Base-by-base conservation (phyloP, 2,113 vertebrate species). In the Danionella cerebrum region DNA sequence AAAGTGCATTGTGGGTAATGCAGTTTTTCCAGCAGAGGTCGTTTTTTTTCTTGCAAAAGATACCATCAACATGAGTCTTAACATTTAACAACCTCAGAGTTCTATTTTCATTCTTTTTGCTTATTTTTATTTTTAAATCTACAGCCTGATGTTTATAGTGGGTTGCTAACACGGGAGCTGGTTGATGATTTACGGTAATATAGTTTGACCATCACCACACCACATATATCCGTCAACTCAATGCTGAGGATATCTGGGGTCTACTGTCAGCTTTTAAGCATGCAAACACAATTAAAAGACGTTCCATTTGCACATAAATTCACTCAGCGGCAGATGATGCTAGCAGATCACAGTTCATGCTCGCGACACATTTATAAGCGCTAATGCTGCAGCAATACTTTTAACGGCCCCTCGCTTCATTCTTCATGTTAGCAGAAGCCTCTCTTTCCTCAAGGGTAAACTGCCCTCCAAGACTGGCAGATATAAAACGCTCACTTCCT, bases 251-350 rank as follows among this genome's bases (percentile, higher is more conserved):
- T 39, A 16, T 53, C 44, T 44, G n/a, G 10, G 13, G 36, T 31
- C 22, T 19, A 14, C 38, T 33, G 21, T 48, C 10, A 22, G 5
- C 11, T 36, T 45, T 62, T 48, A 63, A 64, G 53, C 14, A 55
- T 16, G 33, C 21, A 63, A 24, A 29, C 63, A 29, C 5, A 41
- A 22, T 14, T 24, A 18, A 27, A 69, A 48, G 5, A 50, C 29
- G 50, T 31, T 9, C 21, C 18, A 50, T 55, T 42, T 69, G 39
- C 50, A 41, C 50, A 73, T 55, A 73, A 69, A 73, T 69, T 44
- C 41, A 27, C 27, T 65, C 44, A 31, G 58, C 59, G 36, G 53
- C 45, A 29, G 13, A 22, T 22, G 42, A 24, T 44, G 45, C 33
- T 51, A 67, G 42, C 33, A 41, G 36, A 38, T 33, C 51, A 16